Percentiles rank a stretch among this genome's conserved stretches.
These are phyloP conservation scores for Todiramphus chloris DNA, from an alignment of 2,113 vertebrate genomes.

Conservation along the genomic window DNA sequence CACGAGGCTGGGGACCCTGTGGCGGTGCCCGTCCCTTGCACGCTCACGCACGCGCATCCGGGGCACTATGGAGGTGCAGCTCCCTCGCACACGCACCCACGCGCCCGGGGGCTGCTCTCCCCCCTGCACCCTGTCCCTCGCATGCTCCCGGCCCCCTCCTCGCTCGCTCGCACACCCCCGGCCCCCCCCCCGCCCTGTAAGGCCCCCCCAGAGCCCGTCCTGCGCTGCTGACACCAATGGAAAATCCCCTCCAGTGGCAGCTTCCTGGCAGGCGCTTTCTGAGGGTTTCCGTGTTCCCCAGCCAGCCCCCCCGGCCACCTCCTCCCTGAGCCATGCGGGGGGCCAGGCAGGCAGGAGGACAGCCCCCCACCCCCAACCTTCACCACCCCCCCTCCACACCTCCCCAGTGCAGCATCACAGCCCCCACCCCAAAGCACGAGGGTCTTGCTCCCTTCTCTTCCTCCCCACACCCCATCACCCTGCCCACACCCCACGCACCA, in stretches of 20 bases:
- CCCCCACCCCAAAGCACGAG: background rate
- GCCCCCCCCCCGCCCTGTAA: background rate
- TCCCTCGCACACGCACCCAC: background rate
- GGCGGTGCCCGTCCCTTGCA: background rate
- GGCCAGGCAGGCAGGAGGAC: background rate
- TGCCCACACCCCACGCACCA: background rate
- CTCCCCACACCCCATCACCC: background rate
- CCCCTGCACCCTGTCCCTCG: background rate
- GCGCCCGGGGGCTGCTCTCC: background rate
- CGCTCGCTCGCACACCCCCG: background rate
- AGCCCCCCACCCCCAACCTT: too few relatives aligned
- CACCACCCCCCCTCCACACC: background rate
- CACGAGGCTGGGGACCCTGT: background rate
- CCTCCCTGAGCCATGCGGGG: background rate
- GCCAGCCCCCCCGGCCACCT: background rate
- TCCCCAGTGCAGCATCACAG: background rate
- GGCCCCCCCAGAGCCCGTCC: background rate
- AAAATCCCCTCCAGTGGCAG: constrained; percentile 63
- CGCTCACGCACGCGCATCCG: background rate
- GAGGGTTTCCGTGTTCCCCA: constrained; percentile 44
- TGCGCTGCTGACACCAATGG: constrained; percentile 51
- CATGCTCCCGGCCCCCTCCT: background rate
- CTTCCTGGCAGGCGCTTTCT: constrained; percentile 38
- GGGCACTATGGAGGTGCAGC: background rate
- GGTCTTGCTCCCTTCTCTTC: background rate